Percentiles rank a stretch among this genome's conserved stretches.
These are phyloP conservation scores for Glomeris maerens DNA, from an alignment of 1,140 invertebrate species.

Conservation along the genomic window DNA sequence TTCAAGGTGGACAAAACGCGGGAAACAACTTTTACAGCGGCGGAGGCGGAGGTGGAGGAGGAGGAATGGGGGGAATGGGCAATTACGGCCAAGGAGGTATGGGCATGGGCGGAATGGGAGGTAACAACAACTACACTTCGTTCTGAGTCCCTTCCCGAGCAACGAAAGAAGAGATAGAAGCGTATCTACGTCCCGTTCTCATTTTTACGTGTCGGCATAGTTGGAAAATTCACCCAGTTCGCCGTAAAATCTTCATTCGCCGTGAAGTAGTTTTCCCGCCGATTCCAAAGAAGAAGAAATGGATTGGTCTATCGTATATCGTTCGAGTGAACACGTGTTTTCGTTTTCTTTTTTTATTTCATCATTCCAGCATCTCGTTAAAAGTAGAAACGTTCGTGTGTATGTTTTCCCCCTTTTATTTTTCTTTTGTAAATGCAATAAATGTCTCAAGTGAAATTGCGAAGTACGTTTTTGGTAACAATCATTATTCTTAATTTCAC, in stretches of 20 bases:
- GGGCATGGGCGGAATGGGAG: constrained; percentile 3
- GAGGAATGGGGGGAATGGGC: constrained; percentile 14
- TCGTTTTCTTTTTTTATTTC: not conserved
- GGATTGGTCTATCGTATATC: not conserved
- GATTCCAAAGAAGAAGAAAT: not conserved
- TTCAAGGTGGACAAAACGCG: not conserved
- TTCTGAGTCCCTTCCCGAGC: constrained; percentile 2
- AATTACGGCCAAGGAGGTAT: constrained; percentile 7
- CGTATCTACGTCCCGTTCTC: not conserved
- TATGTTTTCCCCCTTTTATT: not conserved
- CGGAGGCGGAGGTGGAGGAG: constrained; percentile 16
- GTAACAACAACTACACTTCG: constrained; percentile 7
- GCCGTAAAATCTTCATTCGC: not conserved
- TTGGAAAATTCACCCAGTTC: not conserved
- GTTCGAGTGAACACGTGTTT: not conserved
- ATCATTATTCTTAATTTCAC: no score
- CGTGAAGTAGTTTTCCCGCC: not conserved
- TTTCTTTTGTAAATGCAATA: not conserved
- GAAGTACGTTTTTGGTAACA: not conserved
- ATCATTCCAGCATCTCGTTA: not conserved
- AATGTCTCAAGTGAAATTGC: not conserved
- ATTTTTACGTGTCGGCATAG: not conserved
- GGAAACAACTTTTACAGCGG: constrained; percentile 1
- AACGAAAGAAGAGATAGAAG: not conserved
- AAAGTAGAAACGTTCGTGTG: not conserved